Evolutionary conservation across 2,888 invertebrate species (phyloP).

Genomic region (Melanchra persicariae): DNA sequence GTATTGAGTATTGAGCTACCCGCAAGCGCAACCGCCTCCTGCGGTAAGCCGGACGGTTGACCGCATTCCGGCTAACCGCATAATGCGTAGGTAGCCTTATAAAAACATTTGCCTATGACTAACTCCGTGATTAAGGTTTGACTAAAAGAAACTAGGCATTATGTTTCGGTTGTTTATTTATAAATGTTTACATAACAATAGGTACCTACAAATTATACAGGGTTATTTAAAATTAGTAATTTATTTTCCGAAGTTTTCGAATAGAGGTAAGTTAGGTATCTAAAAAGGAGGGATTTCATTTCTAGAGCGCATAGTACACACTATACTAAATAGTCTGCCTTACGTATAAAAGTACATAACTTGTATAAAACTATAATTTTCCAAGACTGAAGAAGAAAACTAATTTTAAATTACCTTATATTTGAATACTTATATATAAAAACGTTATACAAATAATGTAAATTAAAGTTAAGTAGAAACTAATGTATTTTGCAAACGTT

Average conservation of each 20-base stretch:
- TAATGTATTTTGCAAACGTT: slow-evolving; percentile 59
- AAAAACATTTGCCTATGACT: too few relatives aligned
- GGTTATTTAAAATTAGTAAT: slow-evolving; percentile 61
- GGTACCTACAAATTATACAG: slow-evolving; percentile 54
- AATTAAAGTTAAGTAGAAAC: slow-evolving; percentile 67
- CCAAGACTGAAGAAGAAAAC: slow-evolving; percentile 25
- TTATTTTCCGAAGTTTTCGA: slow-evolving; percentile 4
- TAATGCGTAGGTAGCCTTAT: too few relatives aligned
- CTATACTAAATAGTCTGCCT: not conserved
- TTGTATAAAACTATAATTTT: slow-evolving; percentile 23
- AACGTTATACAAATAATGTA: slow-evolving; percentile 57
- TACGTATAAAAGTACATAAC: slow-evolving; percentile 14
- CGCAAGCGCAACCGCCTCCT: too few relatives aligned
- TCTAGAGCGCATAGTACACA: not conserved
- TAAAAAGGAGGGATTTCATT: slow-evolving; percentile 7
- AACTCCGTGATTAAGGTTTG: too few relatives aligned
- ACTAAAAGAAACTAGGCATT: not conserved
- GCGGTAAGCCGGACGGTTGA: too few relatives aligned
- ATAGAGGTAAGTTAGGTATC: not conserved
- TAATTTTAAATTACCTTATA: slow-evolving; percentile 65
- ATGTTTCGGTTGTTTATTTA: slow-evolving; percentile 47
- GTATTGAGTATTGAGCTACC: too few relatives aligned
- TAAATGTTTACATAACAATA: slow-evolving; percentile 51
- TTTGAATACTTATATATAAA: slow-evolving; percentile 77
- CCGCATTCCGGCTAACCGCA: too few relatives aligned